Percentiles rank a stretch among this genome's conserved stretches.
Evolutionary conservation across 2,888 invertebrate genomes (phyloP).

Genomic region (Lasioglossum vierecki): DNA sequence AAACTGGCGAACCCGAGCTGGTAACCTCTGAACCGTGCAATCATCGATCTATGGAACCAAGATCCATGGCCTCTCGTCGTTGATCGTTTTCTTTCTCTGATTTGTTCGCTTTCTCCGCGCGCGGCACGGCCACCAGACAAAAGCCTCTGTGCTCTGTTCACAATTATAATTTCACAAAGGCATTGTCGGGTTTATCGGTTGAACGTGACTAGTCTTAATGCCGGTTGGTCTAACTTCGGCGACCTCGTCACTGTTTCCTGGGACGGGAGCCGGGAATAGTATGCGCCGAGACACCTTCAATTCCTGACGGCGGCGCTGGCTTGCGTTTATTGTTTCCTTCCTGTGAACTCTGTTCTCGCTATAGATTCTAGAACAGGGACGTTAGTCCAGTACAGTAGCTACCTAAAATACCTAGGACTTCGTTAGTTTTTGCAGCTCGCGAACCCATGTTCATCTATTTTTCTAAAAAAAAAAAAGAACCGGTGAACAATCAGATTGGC

Average conservation of each 20-base stretch:
- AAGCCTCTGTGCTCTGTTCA: neutral
- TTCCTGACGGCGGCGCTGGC: neutral
- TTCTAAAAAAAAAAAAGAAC: neutral
- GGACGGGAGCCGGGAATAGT: conserved; percentile 2
- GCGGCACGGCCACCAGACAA: neutral
- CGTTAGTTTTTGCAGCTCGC: neutral
- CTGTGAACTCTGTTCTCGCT: neutral
- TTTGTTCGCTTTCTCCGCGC: conserved; percentile 20
- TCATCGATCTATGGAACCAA: conserved; percentile 18
- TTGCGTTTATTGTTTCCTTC: neutral
- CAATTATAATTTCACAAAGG: conserved; percentile 14
- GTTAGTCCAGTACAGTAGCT: neutral
- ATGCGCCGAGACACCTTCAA: neutral
- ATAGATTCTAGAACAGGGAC: neutral
- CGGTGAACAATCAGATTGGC: neutral
- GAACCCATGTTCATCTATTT: neutral
- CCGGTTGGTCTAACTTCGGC: conserved; percentile 16
- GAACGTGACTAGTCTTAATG: conserved; percentile 22
- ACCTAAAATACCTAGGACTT: neutral
- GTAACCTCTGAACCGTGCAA: conserved; percentile 21
- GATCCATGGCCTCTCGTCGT: neutral
- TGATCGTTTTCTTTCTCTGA: neutral
- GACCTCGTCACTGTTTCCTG: conserved; percentile 8
- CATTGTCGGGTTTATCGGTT: conserved; percentile 5
- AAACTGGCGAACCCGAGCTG: neutral